These are phyloP conservation scores for Goniozus legneri DNA, from an alignment of 1,140 invertebrate genomes.

Conservation along the genomic window DNA sequence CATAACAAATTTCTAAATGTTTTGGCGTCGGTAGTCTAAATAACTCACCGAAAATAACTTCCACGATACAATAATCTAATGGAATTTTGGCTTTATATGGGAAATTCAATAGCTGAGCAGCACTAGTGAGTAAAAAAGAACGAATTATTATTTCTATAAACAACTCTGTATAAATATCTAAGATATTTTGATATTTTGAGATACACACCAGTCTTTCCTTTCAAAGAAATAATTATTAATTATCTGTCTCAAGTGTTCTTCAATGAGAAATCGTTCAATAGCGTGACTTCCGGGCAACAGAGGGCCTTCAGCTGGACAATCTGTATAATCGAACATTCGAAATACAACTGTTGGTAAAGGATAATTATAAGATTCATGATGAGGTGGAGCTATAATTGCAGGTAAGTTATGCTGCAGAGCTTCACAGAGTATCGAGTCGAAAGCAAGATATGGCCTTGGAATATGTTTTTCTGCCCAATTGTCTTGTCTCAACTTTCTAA, in stretches of 20 bases:
- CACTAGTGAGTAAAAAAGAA: slow-evolving; percentile 57
- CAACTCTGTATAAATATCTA: no score
- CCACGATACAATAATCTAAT: slow-evolving; percentile 96
- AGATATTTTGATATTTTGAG: slow-evolving; percentile 5
- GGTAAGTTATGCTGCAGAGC: slow-evolving; percentile 94
- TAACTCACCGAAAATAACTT: slow-evolving; percentile 92
- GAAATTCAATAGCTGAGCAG: slow-evolving; percentile 86
- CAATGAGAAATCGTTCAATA: slow-evolving; percentile 96
- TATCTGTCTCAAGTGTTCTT: slow-evolving; percentile 94
- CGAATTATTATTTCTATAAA: slow-evolving; percentile 8
- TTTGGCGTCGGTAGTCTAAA: slow-evolving; percentile 87
- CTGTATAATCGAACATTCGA: slow-evolving; percentile 97
- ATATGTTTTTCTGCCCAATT: slow-evolving; percentile 98
- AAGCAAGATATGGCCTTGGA: slow-evolving; percentile 89
- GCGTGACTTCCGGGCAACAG: slow-evolving; percentile 92
- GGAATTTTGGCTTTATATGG: slow-evolving; percentile 93
- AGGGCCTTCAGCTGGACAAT: slow-evolving; percentile 81
- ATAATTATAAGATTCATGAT: slow-evolving; percentile 84
- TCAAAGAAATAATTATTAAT: slow-evolving; percentile 86
- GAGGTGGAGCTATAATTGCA: slow-evolving; percentile 80
- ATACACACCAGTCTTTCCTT: slow-evolving; percentile 83
- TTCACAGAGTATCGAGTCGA: slow-evolving; percentile 92
- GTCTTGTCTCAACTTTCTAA: slow-evolving; percentile 85
- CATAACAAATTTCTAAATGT: slow-evolving; percentile 91
- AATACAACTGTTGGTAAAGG: slow-evolving; percentile 89